Evolutionary conservation across 1,140 invertebrate species (phyloP), one percentile per base, ranked within the genome.

Genomic region (Apolygus lucorum): DNA sequence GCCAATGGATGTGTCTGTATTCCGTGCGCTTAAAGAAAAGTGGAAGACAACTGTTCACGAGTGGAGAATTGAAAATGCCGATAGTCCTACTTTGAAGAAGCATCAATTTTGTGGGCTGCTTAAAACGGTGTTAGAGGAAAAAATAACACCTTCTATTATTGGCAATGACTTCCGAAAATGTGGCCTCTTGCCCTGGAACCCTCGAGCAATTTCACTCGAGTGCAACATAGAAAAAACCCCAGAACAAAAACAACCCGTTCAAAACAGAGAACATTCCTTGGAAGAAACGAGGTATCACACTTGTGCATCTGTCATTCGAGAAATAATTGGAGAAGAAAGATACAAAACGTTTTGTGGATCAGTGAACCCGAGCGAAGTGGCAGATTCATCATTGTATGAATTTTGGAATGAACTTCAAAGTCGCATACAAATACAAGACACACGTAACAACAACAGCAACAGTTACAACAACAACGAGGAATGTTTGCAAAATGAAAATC

Each of bases 1-100:
- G 73, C 80, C 80, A 14, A 64, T 76, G 42, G 80, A 80, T 74
- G 77, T 81, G 1, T 68, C 74, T 0, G 75, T 78, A 34, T 80
- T 81, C 73, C 54, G 71, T 0, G 71, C 78, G 26, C 67, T 78
- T 2, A 80, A 81, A 75, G 67, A 52, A 28, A 66, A 64, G 8
- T 80, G 79, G 79, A 77, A 74, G 69, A 74, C 78, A 65, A 69
- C 70, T 1, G 75, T 78, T 25, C 22, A 68, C 27, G 22, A 67
- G n/a, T 73, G 73, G 26, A 70, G 70, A 67, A n/a, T 63, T 14
- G 54, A 22, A 72, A 77, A 52, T 59, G 68, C 49, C 49, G 49
- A 14, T 72, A 69, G 22, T n/a, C 72, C 73, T 69, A 64, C 52
- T n/a, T 71, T 80, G n/a, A 71, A 65, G 24, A 72, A 71, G 54